Conservation (phyloP, 2,797 vertebrate genomes). For the Silurus aristotelis region DNA sequence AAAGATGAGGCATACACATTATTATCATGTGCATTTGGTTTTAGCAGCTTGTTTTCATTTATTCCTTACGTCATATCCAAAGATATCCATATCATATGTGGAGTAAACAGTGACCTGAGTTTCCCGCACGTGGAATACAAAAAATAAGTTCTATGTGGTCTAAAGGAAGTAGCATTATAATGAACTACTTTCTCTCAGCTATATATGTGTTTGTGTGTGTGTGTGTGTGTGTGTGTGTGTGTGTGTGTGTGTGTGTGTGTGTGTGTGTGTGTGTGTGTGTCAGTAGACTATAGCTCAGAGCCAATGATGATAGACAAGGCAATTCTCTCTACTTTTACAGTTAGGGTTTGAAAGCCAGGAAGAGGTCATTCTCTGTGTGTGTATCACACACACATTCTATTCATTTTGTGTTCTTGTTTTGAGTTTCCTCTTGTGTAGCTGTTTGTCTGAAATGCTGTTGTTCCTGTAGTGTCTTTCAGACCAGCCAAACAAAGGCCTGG, state of each 20-base stretch:
- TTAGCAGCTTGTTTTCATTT: too few species aligned
- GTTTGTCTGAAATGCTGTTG: conserved; percentile 37
- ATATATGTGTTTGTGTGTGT: neutral
- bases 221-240: neutral
- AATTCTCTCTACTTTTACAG: conserved; percentile 6
- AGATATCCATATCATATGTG: neutral
- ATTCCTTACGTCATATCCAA: neutral
- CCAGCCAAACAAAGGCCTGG: conserved; percentile 32
- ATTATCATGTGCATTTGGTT: too few species aligned
- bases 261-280: neutral
- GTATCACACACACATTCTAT: neutral
- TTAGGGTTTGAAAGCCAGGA: neutral
- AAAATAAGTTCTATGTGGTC: neutral
- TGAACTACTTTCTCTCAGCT: neutral
- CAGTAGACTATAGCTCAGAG: conserved; percentile 19
- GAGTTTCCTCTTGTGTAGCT: conserved; percentile 31
- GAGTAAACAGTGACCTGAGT: neutral
- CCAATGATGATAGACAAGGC: conserved; percentile 23
- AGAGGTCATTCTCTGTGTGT: conserved; percentile 13
- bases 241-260: neutral
- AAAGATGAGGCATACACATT: too few species aligned
- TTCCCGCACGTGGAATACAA: neutral
- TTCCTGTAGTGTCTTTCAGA: conserved; percentile 32
- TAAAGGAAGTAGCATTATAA: neutral
- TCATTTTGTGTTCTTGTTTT: conserved; percentile 35